These are phyloP conservation scores for Rhyacophila evoluta DNA, from an alignment of 2,888 invertebrate genomes.

Conservation along the genomic window DNA sequence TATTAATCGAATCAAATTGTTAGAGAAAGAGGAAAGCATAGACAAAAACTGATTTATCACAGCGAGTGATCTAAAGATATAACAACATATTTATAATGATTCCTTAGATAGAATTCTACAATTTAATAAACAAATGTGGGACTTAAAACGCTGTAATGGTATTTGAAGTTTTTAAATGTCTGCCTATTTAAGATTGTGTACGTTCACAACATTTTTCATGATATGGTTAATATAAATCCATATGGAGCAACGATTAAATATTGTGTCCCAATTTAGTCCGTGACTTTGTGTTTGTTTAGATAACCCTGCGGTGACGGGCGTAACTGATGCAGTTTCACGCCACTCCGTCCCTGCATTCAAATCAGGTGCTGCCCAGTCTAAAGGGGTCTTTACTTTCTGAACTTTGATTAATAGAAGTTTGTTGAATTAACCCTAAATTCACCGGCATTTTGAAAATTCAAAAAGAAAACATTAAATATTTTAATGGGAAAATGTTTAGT, in stretches of 20 bases:
- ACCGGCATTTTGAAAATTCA: background rate
- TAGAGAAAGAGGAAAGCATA: too few species aligned
- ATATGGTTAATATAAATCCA: background rate
- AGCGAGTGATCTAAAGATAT: too few species aligned
- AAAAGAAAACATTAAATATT: too few species aligned
- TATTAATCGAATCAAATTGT: too few species aligned
- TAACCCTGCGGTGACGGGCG: background rate
- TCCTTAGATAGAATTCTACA: too few species aligned
- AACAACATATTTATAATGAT: too few species aligned
- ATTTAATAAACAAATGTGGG: too few species aligned
- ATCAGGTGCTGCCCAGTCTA: background rate
- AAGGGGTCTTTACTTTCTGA: background rate
- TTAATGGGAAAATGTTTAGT: too few species aligned
- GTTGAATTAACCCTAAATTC: background rate
- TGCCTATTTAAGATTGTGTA: background rate
- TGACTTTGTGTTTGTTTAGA: background rate
- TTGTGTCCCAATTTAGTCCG: background rate
- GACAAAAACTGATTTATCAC: too few species aligned
- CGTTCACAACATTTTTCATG: background rate
- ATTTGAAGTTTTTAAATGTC: too few species aligned
- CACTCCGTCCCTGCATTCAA: slow-evolving; percentile 2
- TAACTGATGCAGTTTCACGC: slow-evolving; percentile 16
- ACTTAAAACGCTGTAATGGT: too few species aligned
- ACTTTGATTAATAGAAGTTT: slow-evolving; percentile 16
- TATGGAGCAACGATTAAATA: background rate